These are phyloP conservation scores for Apotomis turbidana DNA, from an alignment of 2,888 invertebrate genomes.

Conservation along the genomic window DNA sequence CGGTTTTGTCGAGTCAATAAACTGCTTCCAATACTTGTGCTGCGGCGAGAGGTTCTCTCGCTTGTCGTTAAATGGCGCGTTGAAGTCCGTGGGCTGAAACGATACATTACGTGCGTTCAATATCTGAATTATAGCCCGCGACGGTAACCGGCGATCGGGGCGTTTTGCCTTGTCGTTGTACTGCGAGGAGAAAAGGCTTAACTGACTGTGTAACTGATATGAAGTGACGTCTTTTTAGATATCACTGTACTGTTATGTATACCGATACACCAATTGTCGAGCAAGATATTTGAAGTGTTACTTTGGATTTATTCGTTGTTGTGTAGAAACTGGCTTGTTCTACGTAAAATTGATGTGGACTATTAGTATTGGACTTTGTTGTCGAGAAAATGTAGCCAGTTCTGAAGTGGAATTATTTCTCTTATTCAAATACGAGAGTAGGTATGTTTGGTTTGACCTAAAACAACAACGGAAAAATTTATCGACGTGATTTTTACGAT, in stretches of 20 bases:
- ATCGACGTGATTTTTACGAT: too few species aligned
- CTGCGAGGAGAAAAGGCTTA: neutral
- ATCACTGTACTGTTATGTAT: neutral
- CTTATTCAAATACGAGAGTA: too few species aligned
- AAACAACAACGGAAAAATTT: too few species aligned
- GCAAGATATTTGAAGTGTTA: neutral
- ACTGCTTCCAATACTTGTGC: neutral
- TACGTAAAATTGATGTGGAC: too few species aligned
- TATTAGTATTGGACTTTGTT: too few species aligned
- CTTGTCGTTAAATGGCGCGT: conserved; percentile 17
- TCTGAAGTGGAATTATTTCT: too few species aligned
- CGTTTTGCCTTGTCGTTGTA: neutral
- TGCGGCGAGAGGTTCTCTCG: conserved; percentile 8
- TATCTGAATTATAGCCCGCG: conserved; percentile 27
- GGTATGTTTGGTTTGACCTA: too few species aligned
- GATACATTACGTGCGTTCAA: conserved; percentile 30
- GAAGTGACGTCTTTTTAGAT: neutral
- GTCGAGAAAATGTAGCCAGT: too few species aligned
- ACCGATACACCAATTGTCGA: neutral
- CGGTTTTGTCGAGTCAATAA: conserved; percentile 1
- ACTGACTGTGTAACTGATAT: neutral
- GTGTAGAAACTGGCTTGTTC: too few species aligned
- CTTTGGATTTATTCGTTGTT: neutral
- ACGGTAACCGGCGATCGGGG: neutral
- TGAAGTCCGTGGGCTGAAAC: conserved; percentile 8